Percentiles rank a stretch among this genome's conserved stretches.
These are phyloP conservation scores for Limnephilus rhombicus DNA, from an alignment of 2,888 invertebrate genomes.

Conservation along the genomic window DNA sequence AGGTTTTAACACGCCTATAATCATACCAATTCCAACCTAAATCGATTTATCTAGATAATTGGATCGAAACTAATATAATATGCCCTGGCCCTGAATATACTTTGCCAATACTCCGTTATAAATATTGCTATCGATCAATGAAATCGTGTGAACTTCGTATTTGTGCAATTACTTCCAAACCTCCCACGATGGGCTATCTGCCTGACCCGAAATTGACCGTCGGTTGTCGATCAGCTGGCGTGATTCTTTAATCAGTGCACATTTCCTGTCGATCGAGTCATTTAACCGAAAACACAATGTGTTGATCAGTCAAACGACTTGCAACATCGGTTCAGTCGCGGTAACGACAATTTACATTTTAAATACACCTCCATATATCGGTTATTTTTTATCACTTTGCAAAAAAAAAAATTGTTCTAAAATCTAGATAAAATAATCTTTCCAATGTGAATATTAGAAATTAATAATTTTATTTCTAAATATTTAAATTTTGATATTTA, in stretches of 20 bases:
- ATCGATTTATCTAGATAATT: no score
- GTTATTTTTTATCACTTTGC: no score
- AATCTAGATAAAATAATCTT: no score
- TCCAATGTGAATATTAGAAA: no score
- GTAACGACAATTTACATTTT: no score
- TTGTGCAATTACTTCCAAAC: slow-evolving; percentile 1
- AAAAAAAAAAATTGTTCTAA: no score
- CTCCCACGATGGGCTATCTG: neutral
- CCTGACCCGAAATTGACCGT: neutral
- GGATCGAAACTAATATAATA: no score
- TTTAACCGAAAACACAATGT: neutral
- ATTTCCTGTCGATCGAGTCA: neutral
- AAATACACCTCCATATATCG: no score
- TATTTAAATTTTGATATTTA: no score
- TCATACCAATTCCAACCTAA: neutral
- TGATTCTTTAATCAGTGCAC: neutral
- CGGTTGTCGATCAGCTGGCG: neutral
- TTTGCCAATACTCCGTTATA: neutral
- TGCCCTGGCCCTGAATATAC: no score
- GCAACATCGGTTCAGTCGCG: no score
- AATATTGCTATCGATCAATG: neutral
- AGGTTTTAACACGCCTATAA: neutral
- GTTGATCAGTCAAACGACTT: neutral
- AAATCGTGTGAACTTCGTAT: neutral
- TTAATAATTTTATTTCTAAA: no score